These are phyloP conservation scores for Chelon labrosus DNA, from an alignment of 2,797 vertebrate genomes.

Conservation along the genomic window DNA sequence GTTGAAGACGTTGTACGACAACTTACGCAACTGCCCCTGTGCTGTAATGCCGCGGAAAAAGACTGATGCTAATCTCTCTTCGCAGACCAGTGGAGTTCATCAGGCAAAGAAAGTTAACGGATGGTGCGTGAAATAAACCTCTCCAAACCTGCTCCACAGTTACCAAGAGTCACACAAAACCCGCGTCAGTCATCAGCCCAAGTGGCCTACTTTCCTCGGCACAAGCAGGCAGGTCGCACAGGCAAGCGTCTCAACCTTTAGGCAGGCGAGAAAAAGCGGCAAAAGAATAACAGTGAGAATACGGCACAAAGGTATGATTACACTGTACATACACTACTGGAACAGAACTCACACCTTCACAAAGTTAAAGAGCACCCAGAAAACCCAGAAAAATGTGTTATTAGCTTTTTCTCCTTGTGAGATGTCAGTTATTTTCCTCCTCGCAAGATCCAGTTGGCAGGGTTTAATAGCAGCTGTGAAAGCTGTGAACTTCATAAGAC, in stretches of 20 bases:
- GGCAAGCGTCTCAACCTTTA: slow-evolving; percentile 37
- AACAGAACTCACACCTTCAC: slow-evolving; percentile 21
- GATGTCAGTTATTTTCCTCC: slow-evolving; percentile 53
- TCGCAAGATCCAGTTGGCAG: slow-evolving; percentile 43
- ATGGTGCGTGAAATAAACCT: slow-evolving; percentile 57
- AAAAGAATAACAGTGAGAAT: slow-evolving; percentile 27
- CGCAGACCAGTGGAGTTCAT: slow-evolving; percentile 37
- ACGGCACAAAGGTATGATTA: slow-evolving; percentile 24
- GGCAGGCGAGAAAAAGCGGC: slow-evolving; percentile 20
- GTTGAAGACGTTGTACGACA: slow-evolving; percentile 36
- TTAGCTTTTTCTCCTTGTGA: slow-evolving; percentile 30
- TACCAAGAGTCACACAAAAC: slow-evolving; percentile 33
- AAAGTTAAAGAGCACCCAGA: slow-evolving; percentile 27
- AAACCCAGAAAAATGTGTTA: slow-evolving; percentile 39
- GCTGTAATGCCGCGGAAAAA: slow-evolving; percentile 21
- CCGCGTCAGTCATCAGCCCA: slow-evolving; percentile 52
- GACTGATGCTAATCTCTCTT: slow-evolving; percentile 59
- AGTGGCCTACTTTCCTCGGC: slow-evolving; percentile 64
- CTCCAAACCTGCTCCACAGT: slow-evolving; percentile 18
- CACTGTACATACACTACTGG: slow-evolving; percentile 24
- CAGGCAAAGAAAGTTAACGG: slow-evolving; percentile 38
- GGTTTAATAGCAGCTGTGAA: slow-evolving; percentile 52
- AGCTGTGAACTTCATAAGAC: slow-evolving; percentile 31
- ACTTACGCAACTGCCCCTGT: slow-evolving; percentile 57
- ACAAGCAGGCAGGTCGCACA: slow-evolving; percentile 27